These are phyloP conservation scores for Elephantulus edwardii DNA, from an alignment of 2,113 vertebrate species.

Conservation along the genomic window DNA sequence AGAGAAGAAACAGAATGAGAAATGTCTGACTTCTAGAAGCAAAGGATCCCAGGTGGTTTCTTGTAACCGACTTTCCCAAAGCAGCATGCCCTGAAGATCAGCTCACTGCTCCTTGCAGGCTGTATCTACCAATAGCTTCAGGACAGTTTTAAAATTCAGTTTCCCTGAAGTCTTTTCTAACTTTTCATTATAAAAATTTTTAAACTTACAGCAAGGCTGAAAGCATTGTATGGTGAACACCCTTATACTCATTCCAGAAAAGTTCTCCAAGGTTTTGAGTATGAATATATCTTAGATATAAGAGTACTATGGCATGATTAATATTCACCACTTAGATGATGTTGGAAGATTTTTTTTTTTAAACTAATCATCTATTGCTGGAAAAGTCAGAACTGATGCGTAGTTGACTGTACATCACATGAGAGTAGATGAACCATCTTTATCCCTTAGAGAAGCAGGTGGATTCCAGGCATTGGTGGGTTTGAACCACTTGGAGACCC, in stretches of 20 bases:
- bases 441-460: no score
- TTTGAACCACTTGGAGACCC: no score
- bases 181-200: neutral
- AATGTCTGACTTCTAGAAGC: conserved; percentile 6
- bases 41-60: neutral
- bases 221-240: neutral
- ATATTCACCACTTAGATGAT: neutral
- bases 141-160: neutral
- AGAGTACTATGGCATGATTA: neutral
- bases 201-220: neutral
- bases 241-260: neutral
- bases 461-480: no score
- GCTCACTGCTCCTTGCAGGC: neutral
- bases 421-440: no score
- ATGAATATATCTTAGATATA: neutral
- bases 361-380: no score
- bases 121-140: neutral
- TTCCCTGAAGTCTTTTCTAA: neutral
- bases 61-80: neutral
- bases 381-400: no score
- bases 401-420: no score
- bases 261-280: neutral
- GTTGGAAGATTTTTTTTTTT: no score
- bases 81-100: neutral
- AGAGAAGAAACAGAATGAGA: conserved; percentile 34